Conservation (phyloP, 2,888 invertebrate genomes). For the Phorcus lineatus region DNA sequence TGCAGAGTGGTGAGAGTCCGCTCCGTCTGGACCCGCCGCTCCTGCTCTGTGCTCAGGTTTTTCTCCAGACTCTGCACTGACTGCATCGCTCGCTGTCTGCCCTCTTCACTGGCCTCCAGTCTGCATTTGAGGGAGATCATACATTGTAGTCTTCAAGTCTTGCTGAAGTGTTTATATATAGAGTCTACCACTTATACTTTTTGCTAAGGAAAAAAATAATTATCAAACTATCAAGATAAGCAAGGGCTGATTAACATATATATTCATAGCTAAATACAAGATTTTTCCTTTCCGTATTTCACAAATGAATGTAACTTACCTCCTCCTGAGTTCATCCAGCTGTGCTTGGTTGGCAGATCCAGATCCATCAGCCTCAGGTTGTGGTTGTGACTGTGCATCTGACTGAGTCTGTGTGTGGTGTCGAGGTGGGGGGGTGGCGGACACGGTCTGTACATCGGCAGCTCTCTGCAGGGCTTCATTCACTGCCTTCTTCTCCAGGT, state of each 20-base stretch:
- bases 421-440: neutral
- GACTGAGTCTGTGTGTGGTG: neutral
- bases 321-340: neutral
- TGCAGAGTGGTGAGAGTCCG: constrained; percentile 41
- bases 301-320: neutral
- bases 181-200: too few relatives aligned
- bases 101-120: constrained; percentile 25
- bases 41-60: constrained; percentile 44
- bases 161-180: too few relatives aligned
- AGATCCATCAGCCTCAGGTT: neutral
- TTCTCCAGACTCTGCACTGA: constrained; percentile 39
- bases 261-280: too few relatives aligned
- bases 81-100: constrained; percentile 14
- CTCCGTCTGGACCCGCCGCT: constrained; percentile 55
- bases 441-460: neutral
- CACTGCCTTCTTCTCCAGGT: constrained; percentile 46
- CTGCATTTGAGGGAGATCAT: neutral
- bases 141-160: too few relatives aligned
- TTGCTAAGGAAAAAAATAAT: too few relatives aligned
- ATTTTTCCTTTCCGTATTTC: too few relatives aligned
- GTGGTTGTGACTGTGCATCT: neutral
- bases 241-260: too few relatives aligned
- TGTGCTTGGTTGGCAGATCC: neutral
- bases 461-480: constrained; percentile 35
- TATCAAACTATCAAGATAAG: too few relatives aligned